Base-by-base conservation (phyloP, 2,888 invertebrate genomes). In the Sesamia inferens region DNA sequence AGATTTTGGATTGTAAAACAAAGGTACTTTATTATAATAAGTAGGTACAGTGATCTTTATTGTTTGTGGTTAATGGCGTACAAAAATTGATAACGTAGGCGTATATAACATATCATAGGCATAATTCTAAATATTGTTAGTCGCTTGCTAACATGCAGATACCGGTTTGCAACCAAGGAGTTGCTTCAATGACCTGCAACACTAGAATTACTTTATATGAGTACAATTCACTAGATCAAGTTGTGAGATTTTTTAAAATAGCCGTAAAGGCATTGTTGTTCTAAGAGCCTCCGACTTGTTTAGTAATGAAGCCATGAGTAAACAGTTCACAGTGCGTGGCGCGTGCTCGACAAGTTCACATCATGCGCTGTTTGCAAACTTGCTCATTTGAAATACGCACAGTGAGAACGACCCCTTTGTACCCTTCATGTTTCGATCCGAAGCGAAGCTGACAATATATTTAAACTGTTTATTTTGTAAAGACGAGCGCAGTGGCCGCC, bases 391-490 rank as follows among this genome's bases (percentile, higher is more conserved):
- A 44, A 22, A 47, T 16, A 63, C 16, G 63, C 68, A 61, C 66
- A 42, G 54, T 44, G 42, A 24, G 24, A 47, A 24, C n/a, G 16
- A 44, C 14, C 48, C 47, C 58, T 54, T 71, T 68, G 57, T 67
- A 57, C 48, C 48, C 10, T 57, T 16, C 16, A 58, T 58, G n/a
- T n/a, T 39, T 31, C n/a, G 14, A n/a, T 61, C 31, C 13, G 24
- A 13, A 55, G 55, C 19, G 19, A 22, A 51, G n/a, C 63, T 1
- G 42, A n/a, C 14, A 57, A 31, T 16, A n/a, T 58, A 57, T 11
- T 65, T 31, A 44, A 65, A 65, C 22, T 14, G 42, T 66, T 71
- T 71, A 48, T 71, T 57, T 65, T 55, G 54, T 58, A 57, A 71
- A 54, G 59, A 61, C 51, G n/a, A 58, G 54, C 24, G 31, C 14